These are phyloP conservation scores for Mastomys coucha DNA, from an alignment of 2,113 vertebrate species.

Conservation along the genomic window DNA sequence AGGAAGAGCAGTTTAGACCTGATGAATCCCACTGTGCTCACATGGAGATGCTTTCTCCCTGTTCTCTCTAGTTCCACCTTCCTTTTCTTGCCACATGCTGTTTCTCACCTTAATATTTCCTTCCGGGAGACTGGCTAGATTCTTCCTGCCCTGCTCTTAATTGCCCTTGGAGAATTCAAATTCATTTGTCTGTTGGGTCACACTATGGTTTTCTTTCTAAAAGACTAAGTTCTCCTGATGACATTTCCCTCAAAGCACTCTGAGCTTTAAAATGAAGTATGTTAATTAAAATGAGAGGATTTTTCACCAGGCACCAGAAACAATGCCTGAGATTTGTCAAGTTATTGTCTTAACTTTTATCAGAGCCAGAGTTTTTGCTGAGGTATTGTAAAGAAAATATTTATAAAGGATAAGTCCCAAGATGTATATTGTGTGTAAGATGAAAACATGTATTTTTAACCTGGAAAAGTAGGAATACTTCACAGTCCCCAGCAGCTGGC, in stretches of 20 bases:
- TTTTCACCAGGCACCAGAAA: slow-evolving; percentile 2
- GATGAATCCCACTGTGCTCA: background rate
- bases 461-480: background rate
- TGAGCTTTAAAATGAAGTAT: slow-evolving; percentile 30
- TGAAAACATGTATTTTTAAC: background rate
- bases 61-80: background rate
- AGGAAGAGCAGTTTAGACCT: background rate
- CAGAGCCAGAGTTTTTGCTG: background rate
- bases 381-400: slow-evolving; percentile 16
- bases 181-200: background rate
- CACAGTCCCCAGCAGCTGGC: background rate
- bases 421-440: background rate
- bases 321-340: background rate
- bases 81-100: background rate
- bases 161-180: background rate
- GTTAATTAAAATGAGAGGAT: background rate
- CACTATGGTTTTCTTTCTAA: slow-evolving; percentile 2
- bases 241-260: background rate
- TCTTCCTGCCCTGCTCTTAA: background rate
- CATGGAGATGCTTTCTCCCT: background rate
- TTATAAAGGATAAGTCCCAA: background rate
- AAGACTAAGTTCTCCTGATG: slow-evolving; percentile 3
- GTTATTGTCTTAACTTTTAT: slow-evolving; percentile 33
- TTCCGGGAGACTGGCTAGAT: background rate
- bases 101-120: background rate